Evolutionary conservation across 2,888 invertebrate genomes (phyloP), one percentile per base, ranked within the genome.

Genomic region (Drosophila quinaria): DNA sequence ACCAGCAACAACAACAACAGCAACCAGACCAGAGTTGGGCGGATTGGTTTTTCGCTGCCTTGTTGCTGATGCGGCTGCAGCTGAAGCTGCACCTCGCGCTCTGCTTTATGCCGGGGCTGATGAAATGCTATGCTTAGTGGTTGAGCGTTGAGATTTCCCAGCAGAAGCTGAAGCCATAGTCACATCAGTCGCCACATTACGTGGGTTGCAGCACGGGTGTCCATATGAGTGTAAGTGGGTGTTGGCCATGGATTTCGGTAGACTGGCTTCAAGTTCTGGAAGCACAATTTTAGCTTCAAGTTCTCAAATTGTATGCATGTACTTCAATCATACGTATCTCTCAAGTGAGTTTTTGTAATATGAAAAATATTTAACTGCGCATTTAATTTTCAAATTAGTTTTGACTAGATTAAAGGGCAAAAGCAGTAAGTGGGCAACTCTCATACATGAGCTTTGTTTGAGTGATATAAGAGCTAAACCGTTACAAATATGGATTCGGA

Each of bases 81-180:
- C 17, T 31, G 15, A 6, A 49, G 35, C 25, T 54, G 47, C 22
- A 25, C 29, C 25, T 10, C 60, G 58, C 58, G 47, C 70, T 65
- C 61, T 58, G 65, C 58, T 70, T 76, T 69, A 41, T 51, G 67
- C 29, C 58, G 52, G 56, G 55, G 72, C 85, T 87, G 88, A 87
- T 88, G 88, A 87, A 89, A 89, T 78, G 87, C 81, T 79, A 79
- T 79, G 83, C 88, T 89, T 87, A 84, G 89, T 82, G 88, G 89
- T 88, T 74, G 70, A 85, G 83, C 73, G 67, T 73, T 69, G 86
- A 78, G 86, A 87, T 85, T 87, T 85, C 71, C 62, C 69, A 61
- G 50, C 37, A 61, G 52, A 37, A 56, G 58, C 39, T 59, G 68
- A 71, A 71, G 62, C 70, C 63, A 46, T 67, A 72, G 65, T 70